These are phyloP conservation scores for Boulengeromyrus knoepffleri DNA, from an alignment of 2,113 vertebrate species.

Conservation along the genomic window DNA sequence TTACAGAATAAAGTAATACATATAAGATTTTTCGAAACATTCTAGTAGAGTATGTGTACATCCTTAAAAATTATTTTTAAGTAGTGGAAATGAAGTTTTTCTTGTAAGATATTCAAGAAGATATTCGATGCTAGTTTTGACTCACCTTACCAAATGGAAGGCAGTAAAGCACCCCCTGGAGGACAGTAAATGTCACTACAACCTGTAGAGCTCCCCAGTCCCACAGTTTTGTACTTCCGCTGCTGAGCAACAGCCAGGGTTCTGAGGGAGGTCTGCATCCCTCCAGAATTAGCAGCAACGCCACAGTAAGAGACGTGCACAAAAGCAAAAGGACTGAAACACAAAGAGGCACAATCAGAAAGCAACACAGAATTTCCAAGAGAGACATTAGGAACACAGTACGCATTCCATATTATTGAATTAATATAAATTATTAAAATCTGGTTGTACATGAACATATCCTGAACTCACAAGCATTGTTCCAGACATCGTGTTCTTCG, in stretches of 20 bases:
- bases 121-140: not conserved
- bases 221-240: constrained; percentile 9
- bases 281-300: constrained; percentile 20
- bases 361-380: constrained; percentile 5
- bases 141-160: constrained; percentile 35
- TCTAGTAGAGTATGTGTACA: not conserved
- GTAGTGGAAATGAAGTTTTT: not conserved
- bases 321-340: constrained; percentile 23
- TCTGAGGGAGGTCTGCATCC: constrained; percentile 25
- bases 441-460: not conserved
- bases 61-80: not conserved
- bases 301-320: constrained; percentile 14
- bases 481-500: constrained; percentile 14
- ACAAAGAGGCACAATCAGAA: constrained; percentile 14
- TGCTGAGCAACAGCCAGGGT: constrained; percentile 15
- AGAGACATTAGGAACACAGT: not conserved
- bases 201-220: constrained; percentile 28
- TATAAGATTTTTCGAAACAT: not conserved
- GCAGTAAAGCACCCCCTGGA: constrained; percentile 34
- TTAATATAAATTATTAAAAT: not conserved
- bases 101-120: not conserved
- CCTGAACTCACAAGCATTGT: constrained; percentile 12
- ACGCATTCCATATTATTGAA: not conserved
- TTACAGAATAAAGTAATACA: not conserved
- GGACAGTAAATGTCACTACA: constrained; percentile 25